Evolutionary conservation across 2,113 vertebrate species (phyloP).

Genomic region (Carassius auratus): DNA sequence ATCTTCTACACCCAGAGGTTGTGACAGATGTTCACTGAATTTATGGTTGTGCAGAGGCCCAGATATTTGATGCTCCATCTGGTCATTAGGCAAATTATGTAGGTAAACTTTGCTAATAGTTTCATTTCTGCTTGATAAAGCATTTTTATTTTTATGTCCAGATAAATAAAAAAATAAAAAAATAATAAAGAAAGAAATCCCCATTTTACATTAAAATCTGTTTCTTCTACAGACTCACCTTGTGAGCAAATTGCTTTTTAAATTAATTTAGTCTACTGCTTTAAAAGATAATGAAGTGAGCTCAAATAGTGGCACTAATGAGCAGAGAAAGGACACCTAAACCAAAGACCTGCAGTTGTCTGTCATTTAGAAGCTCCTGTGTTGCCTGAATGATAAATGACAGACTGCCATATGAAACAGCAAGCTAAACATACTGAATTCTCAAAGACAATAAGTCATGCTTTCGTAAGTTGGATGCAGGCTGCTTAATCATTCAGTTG

Average conservation of each 20-base stretch:
- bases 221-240: slow-evolving; percentile 12
- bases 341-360: slow-evolving; percentile 9
- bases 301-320: not conserved
- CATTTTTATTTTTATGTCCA: slow-evolving; percentile 32
- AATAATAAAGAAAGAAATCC: not conserved
- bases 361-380: slow-evolving; percentile 27
- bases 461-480: slow-evolving; percentile 37
- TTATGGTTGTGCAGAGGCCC: slow-evolving; percentile 25
- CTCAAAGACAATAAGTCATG: slow-evolving; percentile 20
- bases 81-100: slow-evolving; percentile 39
- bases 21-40: slow-evolving; percentile 47
- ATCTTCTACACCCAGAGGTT: slow-evolving; percentile 36
- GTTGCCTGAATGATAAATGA: slow-evolving; percentile 40
- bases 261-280: slow-evolving; percentile 36
- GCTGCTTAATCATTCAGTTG: slow-evolving; percentile 33
- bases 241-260: slow-evolving; percentile 30
- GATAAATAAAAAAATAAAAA: not conserved
- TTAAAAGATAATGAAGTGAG: slow-evolving; percentile 36
- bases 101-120: slow-evolving; percentile 45
- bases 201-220: not conserved
- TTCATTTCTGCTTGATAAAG: slow-evolving; percentile 42
- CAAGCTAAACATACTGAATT: not conserved
- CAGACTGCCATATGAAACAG: not conserved
- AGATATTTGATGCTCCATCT: slow-evolving; percentile 50
- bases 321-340: slow-evolving; percentile 9